Evolutionary conservation across 2,888 invertebrate genomes (phyloP).

Genomic region (Apoda limacodes): DNA sequence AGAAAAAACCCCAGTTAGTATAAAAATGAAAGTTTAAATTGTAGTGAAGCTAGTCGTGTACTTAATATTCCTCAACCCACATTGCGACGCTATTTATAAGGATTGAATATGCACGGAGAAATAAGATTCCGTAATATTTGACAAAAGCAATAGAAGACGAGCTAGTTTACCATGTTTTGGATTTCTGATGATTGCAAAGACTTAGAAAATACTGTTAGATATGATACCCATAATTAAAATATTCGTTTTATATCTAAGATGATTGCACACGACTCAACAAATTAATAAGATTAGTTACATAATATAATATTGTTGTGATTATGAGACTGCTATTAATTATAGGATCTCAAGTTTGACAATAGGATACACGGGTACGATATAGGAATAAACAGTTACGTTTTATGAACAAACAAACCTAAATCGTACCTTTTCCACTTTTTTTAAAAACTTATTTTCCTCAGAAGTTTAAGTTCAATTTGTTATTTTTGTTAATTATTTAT

Average conservation of each 20-base stretch:
- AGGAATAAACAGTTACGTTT: not conserved
- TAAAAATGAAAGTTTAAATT: not conserved
- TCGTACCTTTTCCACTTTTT: conserved; percentile 4
- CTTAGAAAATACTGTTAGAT: not conserved
- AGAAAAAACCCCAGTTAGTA: not conserved
- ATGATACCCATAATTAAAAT: not conserved
- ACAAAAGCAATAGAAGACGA: conserved; percentile 14
- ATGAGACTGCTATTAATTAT: conserved; percentile 3
- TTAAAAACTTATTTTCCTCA: conserved; percentile 4
- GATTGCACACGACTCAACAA: conserved; percentile 3
- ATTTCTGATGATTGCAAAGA: conserved; percentile 3
- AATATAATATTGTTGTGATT: not conserved
- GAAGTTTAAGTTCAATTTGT: conserved; percentile 2
- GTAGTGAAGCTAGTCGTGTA: not conserved
- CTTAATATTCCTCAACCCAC: conserved; percentile 16
- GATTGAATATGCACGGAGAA: conserved; percentile 10
- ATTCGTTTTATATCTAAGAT: conserved; percentile 5
- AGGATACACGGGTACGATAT: not conserved
- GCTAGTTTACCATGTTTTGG: conserved; percentile 13
- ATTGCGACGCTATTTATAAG: conserved; percentile 12
- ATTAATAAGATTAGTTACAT: not conserved
- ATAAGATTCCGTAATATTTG: conserved; percentile 14
- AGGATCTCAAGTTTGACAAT: not conserved
- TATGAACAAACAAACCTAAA: conserved; percentile 2
- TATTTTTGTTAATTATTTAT: conserved; percentile 2